Percentiles rank a stretch among this genome's conserved stretches.
Evolutionary conservation across 2,888 invertebrate genomes (phyloP).

Genomic region (Oscheius sp.): DNA sequence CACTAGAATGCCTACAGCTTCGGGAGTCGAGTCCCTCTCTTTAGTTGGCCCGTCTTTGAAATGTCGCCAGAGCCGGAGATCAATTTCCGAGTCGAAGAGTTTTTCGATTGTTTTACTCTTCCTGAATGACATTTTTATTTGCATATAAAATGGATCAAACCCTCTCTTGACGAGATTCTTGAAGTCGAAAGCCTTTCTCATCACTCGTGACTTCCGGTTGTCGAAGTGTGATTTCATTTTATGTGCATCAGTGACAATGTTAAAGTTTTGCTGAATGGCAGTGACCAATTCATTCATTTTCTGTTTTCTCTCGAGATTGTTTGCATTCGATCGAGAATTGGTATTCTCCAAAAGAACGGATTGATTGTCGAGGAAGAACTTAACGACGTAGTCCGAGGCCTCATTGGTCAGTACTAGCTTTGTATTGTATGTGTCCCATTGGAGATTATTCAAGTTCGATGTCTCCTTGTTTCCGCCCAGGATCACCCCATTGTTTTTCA

Average conservation of each 20-base stretch:
- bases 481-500: background rate
- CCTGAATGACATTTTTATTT: background rate
- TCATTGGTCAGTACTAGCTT: background rate
- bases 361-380: slow-evolving; percentile 15
- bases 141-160: background rate
- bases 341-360: slow-evolving; percentile 7
- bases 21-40: background rate
- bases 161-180: background rate
- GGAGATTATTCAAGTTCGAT: background rate
- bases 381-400: slow-evolving; percentile 18
- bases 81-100: slow-evolving; percentile 1
- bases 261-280: slow-evolving; percentile 7
- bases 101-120: background rate
- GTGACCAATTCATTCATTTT: background rate
- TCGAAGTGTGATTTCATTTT: slow-evolving; percentile 21
- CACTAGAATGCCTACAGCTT: background rate
- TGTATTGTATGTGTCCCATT: background rate
- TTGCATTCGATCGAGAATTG: background rate
- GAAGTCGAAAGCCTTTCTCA: slow-evolving; percentile 13
- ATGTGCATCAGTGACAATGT: slow-evolving; percentile 3
- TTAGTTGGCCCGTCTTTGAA: background rate
- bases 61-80: background rate
- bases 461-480: background rate
- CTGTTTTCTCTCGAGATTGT: slow-evolving; percentile 13
- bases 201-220: slow-evolving; percentile 5